phyloP scores from a whole-genome alignment of 2,888 invertebrate species.

The Lasioglossum marginatum region DNA sequence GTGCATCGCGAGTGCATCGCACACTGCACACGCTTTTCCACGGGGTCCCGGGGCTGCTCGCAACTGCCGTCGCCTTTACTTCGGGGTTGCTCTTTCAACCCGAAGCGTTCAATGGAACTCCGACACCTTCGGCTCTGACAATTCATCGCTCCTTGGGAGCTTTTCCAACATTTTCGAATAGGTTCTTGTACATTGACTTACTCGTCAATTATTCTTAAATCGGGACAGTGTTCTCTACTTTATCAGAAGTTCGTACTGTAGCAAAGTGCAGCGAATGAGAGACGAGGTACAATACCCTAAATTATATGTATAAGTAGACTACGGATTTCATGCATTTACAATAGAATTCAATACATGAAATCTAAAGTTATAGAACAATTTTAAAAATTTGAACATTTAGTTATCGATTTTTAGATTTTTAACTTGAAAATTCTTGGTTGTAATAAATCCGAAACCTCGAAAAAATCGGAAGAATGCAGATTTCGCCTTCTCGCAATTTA shows the following conservation, averaged over 20 bases:
- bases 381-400: no score
- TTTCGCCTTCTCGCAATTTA: not conserved
- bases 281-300: not conserved
- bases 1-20: constrained; percentile 29
- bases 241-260: not conserved
- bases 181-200: not conserved
- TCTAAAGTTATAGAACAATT: no score
- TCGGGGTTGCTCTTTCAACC: constrained; percentile 1
- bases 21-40: constrained; percentile 25
- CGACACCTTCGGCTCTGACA: not conserved
- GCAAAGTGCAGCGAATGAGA: not conserved
- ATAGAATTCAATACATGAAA: no score
- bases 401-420: not conserved
- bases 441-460: not conserved
- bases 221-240: not conserved
- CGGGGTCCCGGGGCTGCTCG: not conserved
- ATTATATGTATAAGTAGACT: no score
- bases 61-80: not conserved
- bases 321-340: no score
- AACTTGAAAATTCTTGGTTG: not conserved
- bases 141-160: not conserved
- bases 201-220: not conserved
- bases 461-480: not conserved
- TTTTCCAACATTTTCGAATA: not conserved
- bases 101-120: not conserved